phyloP scores from a whole-genome alignment of 2,113 vertebrate genomes.

The Phoxinus phoxinus region DNA sequence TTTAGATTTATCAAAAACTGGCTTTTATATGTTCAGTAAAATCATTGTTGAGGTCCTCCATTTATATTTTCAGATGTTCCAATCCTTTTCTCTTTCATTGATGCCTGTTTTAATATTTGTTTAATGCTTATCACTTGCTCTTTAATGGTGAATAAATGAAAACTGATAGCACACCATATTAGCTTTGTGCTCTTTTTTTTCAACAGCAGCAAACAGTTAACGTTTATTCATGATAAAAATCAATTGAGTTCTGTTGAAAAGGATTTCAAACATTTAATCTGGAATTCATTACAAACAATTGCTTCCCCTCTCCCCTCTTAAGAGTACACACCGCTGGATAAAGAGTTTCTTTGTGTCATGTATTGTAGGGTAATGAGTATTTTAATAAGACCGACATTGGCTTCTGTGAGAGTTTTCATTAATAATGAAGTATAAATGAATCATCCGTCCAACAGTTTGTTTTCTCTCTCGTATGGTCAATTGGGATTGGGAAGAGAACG shows the following conservation, averaged over 20 bases:
- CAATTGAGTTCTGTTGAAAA: neutral
- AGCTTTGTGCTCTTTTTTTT: slow-evolving; percentile 5
- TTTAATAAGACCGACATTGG: slow-evolving; percentile 50
- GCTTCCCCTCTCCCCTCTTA: neutral
- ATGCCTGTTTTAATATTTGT: neutral
- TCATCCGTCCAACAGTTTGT: slow-evolving; percentile 3
- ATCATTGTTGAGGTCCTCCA: neutral
- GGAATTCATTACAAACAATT: neutral
- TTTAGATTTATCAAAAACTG: neutral
- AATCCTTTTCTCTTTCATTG: neutral
- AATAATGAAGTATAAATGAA: slow-evolving; percentile 17
- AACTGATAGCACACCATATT: neutral
- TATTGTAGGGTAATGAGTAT: neutral
- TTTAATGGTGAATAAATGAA: slow-evolving; percentile 45
- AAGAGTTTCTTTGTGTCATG: slow-evolving; percentile 14
- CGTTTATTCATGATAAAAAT: slow-evolving; percentile 21
- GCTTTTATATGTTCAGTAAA: neutral
- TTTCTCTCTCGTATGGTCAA: neutral
- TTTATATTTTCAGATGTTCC: neutral
- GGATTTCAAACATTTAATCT: slow-evolving; percentile 7
- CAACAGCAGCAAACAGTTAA: neutral
- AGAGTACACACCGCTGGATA: neutral
- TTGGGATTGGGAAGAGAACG: neutral
- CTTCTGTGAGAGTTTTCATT: slow-evolving; percentile 2
- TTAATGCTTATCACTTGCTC: slow-evolving; percentile 21